These are phyloP conservation scores for Coilia nasus DNA, from an alignment of 2,797 vertebrate genomes.

Conservation along the genomic window DNA sequence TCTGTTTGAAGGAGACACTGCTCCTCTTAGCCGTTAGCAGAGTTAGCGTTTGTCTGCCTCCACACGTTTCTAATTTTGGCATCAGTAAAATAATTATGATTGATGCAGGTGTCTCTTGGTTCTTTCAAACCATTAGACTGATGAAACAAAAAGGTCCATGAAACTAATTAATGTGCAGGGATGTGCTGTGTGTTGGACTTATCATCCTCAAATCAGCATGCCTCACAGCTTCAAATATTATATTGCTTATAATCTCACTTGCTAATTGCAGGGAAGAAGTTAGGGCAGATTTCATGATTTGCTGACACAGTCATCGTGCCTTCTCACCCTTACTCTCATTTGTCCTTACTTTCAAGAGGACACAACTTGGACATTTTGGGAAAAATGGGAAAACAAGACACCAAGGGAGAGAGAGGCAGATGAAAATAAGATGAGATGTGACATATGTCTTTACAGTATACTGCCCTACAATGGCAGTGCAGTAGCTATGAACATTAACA, in stretches of 20 bases:
- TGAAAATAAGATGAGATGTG: background rate
- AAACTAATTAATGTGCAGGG: constrained; percentile 67
- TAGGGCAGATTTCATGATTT: constrained; percentile 65
- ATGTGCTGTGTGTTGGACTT: constrained; percentile 58
- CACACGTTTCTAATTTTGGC: constrained; percentile 66
- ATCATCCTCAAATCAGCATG: constrained; percentile 64
- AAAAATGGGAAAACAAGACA: background rate
- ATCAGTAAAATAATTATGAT: constrained; percentile 75
- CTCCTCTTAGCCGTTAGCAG: constrained; percentile 44
- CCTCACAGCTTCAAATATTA: constrained; percentile 67
- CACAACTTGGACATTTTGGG: background rate
- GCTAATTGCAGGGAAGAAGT: constrained; percentile 60
- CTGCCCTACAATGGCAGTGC: too few relatives aligned
- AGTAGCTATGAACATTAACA: too few relatives aligned
- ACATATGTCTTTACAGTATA: background rate
- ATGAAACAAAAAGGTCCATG: constrained; percentile 58
- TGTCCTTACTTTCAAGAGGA: background rate
- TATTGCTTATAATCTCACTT: constrained; percentile 70
- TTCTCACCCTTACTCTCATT: background rate
- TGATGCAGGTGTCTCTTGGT: constrained; percentile 71
- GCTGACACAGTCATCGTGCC: constrained; percentile 22
- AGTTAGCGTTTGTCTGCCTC: constrained; percentile 42
- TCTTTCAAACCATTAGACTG: constrained; percentile 66
- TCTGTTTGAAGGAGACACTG: constrained; percentile 64
- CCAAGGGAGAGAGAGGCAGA: background rate